phyloP scores from a whole-genome alignment of 2,797 vertebrate species.

The Lates japonicus region DNA sequence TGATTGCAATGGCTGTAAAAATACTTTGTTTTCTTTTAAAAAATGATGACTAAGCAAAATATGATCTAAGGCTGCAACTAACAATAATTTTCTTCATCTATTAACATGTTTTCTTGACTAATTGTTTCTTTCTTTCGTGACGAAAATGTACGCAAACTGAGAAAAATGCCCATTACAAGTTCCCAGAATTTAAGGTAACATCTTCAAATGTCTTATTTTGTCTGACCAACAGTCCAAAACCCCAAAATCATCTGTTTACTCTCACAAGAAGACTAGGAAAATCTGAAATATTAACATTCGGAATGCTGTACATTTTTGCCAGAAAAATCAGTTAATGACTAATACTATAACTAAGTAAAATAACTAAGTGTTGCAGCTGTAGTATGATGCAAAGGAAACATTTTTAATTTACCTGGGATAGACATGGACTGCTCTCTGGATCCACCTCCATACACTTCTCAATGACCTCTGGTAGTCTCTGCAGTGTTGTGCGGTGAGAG shows the following conservation, averaged over 20 bases:
- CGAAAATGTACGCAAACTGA: background rate
- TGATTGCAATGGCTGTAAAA: background rate
- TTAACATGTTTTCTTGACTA: background rate
- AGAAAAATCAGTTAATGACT: background rate
- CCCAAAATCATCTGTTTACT: background rate
- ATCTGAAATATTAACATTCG: background rate
- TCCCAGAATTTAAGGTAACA: background rate
- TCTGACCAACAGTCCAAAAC: background rate
- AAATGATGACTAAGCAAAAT: background rate
- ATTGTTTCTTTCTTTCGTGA: background rate
- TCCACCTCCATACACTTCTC: slow-evolving; percentile 91
- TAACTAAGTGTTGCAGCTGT: background rate
- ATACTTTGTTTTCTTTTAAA: background rate
- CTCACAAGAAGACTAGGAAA: background rate
- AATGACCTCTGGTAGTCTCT: slow-evolving; percentile 92
- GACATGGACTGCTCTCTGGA: slow-evolving; percentile 83
- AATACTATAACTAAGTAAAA: no score
- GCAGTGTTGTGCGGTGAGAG: slow-evolving; percentile 90
- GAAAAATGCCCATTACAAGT: background rate
- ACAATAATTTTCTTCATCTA: background rate
- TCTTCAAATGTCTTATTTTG: background rate
- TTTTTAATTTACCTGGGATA: slow-evolving; percentile 80
- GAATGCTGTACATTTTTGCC: no score
- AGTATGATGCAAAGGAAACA: background rate
- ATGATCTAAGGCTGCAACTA: background rate